phyloP scores from a whole-genome alignment of 2,113 vertebrate genomes.

The Riparia riparia region DNA sequence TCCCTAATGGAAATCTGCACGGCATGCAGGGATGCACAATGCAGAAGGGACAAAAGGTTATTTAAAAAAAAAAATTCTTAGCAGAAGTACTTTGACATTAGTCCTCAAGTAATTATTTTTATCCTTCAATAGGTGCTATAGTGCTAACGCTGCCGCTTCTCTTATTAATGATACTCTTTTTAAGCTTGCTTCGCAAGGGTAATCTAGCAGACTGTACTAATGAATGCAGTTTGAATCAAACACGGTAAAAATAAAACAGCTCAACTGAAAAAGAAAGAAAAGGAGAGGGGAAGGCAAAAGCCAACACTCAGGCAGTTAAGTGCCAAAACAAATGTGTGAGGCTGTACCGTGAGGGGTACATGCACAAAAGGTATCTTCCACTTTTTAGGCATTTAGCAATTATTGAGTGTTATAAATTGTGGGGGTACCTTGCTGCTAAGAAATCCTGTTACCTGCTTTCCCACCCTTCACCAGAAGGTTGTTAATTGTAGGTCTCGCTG shows the following conservation, averaged over 20 bases:
- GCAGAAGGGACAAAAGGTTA: slow-evolving; percentile 31
- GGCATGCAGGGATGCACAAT: not conserved
- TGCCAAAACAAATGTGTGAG: not conserved
- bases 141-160: slow-evolving; percentile 51
- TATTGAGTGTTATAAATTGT: too few relatives aligned
- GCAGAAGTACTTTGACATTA: slow-evolving; percentile 60
- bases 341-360: not conserved
- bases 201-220: slow-evolving; percentile 56
- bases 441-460: not conserved
- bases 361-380: not conserved
- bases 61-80: slow-evolving; percentile 35
- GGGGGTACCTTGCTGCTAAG: not conserved
- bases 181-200: slow-evolving; percentile 62
- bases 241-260: not conserved
- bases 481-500: not conserved
- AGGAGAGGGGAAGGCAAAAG: not conserved
- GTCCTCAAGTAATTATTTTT: slow-evolving; percentile 73
- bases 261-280: not conserved
- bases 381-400: too few relatives aligned
- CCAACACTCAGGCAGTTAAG: not conserved
- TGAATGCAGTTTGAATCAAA: slow-evolving; percentile 63
- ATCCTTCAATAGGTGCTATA: slow-evolving; percentile 71
- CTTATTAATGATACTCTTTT: slow-evolving; percentile 68
- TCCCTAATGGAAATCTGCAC: not conserved
- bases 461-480: not conserved